A percentile compares a stretch with the other conserved stretches of the same genome.
phyloP scores from a whole-genome alignment of 1,140 invertebrate genomes.

The Heliconius hermathena region DNA sequence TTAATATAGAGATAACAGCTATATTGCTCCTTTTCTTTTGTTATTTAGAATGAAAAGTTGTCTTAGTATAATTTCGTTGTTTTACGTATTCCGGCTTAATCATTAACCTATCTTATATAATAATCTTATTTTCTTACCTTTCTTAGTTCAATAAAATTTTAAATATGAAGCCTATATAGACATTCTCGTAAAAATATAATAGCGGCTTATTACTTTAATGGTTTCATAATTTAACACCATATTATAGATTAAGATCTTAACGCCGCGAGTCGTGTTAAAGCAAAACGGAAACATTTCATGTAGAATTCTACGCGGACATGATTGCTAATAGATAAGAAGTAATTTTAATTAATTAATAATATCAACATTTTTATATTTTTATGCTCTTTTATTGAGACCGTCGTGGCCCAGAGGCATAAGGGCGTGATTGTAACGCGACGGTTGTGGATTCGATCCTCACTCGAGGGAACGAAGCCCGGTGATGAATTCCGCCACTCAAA shows the following conservation, averaged over 20 bases:
- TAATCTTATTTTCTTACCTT: background rate
- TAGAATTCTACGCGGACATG: slow-evolving; percentile 1
- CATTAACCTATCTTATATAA: too few species aligned
- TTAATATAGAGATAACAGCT: too few species aligned
- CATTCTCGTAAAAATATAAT: background rate
- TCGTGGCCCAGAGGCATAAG: too few species aligned
- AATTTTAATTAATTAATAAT: background rate
- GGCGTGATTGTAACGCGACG: too few species aligned
- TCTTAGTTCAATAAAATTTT: background rate
- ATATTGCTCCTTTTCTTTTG: too few species aligned
- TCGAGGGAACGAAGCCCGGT: too few species aligned
- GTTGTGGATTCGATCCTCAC: too few species aligned
- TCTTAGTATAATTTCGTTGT: too few species aligned
- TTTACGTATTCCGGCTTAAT: too few species aligned
- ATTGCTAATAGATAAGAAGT: background rate
- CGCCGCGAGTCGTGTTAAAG: background rate
- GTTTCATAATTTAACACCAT: background rate
- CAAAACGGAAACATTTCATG: background rate
- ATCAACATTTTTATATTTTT: background rate
- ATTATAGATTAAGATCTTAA: background rate
- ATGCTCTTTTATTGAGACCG: too few species aligned
- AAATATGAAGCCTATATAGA: background rate
- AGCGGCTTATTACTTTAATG: background rate
- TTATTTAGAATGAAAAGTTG: too few species aligned
- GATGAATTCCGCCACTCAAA: too few species aligned